These are phyloP conservation scores for Caerostris darwini DNA, from an alignment of 1,140 invertebrate genomes.

Conservation along the genomic window DNA sequence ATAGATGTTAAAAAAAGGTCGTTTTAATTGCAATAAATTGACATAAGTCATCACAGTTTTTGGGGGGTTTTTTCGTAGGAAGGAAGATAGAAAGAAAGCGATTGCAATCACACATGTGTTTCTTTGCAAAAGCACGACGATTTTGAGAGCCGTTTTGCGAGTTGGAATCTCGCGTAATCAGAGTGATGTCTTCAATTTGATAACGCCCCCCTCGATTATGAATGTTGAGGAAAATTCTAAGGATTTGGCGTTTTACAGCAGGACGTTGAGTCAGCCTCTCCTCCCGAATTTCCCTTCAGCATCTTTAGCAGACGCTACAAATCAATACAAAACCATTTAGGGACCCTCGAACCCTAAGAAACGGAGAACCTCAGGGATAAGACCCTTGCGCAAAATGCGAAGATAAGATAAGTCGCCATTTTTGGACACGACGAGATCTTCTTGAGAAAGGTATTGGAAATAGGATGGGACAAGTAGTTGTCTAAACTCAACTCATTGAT, in stretches of 20 bases:
- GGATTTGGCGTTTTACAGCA: slow-evolving; percentile 71
- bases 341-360: slow-evolving; percentile 65
- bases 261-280: slow-evolving; percentile 67
- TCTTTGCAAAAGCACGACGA: no score
- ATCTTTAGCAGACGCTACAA: slow-evolving; percentile 74
- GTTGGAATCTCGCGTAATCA: not conserved
- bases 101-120: no score
- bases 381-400: not conserved
- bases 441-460: no score
- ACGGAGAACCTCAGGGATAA: slow-evolving; percentile 50
- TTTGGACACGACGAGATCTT: not conserved
- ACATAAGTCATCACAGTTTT: no score
- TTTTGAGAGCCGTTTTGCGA: not conserved
- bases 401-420: not conserved
- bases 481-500: no score
- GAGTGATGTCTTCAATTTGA: slow-evolving; percentile 44
- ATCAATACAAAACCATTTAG: slow-evolving; percentile 77
- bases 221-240: slow-evolving; percentile 50
- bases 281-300: slow-evolving; percentile 50
- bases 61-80: no score
- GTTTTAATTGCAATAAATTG: no score
- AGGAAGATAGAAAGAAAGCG: no score
- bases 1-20: no score
- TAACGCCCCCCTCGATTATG: slow-evolving; percentile 59
- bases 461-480: no score